phyloP scores from a whole-genome alignment of 2,113 vertebrate species.

The Beaufortia kweichowensis region DNA sequence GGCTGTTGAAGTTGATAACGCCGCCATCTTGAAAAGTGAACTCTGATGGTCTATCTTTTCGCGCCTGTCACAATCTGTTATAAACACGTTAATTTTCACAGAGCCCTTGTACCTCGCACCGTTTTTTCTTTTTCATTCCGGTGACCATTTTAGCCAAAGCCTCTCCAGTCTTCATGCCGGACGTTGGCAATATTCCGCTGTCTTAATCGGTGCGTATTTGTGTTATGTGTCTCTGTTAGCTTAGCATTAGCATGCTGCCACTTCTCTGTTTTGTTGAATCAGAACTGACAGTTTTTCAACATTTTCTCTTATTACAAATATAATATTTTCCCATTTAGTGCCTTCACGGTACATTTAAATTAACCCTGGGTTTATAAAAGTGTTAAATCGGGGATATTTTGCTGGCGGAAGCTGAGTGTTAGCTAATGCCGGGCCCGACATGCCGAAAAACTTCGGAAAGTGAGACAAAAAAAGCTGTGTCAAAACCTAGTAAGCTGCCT shows the following conservation, averaged over 20 bases:
- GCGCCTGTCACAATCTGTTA: slow-evolving; percentile 74
- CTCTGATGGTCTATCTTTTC: slow-evolving; percentile 70
- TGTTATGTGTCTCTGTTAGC: slow-evolving; percentile 46
- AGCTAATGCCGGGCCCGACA: slow-evolving; percentile 28
- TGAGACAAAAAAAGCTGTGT: slow-evolving; percentile 9
- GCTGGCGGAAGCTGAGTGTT: slow-evolving; percentile 10
- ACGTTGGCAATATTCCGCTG: slow-evolving; percentile 59
- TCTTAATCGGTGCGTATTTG: slow-evolving; percentile 74
- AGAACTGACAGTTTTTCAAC: neutral
- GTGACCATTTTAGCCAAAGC: slow-evolving; percentile 53
- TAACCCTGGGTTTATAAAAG: neutral
- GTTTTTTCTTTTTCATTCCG: slow-evolving; percentile 44
- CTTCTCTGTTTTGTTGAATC: slow-evolving; percentile 56
- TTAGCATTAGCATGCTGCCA: slow-evolving; percentile 42
- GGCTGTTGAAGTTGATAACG: slow-evolving; percentile 73
- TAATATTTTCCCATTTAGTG: neutral
- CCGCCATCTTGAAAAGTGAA: slow-evolving; percentile 81
- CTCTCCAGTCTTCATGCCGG: slow-evolving; percentile 67
- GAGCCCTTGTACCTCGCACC: slow-evolving; percentile 19
- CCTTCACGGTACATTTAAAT: neutral
- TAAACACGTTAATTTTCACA: slow-evolving; percentile 65
- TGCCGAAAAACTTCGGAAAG: slow-evolving; percentile 31
- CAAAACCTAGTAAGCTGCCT: neutral
- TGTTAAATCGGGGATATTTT: neutral
- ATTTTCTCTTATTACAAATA: neutral